Evolutionary conservation across 2,113 vertebrate genomes (phyloP).

Genomic region (Corythaixoides concolor): DNA sequence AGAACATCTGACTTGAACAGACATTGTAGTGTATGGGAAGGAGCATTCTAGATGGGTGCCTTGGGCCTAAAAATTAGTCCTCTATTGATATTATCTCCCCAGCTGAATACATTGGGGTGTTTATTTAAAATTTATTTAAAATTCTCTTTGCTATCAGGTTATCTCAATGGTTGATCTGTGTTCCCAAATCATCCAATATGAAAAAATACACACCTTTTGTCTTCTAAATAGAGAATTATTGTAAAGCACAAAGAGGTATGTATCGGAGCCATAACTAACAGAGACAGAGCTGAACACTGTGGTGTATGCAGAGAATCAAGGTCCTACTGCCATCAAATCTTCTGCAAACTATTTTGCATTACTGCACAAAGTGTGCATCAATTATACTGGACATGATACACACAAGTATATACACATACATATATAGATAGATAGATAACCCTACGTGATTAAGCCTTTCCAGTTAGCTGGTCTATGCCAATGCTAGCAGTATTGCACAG

Average conservation of each 20-base stretch:
- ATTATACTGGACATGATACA: neutral
- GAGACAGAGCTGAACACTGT: constrained; percentile 58
- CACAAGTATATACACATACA: constrained; percentile 57
- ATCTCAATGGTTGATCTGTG: constrained; percentile 14
- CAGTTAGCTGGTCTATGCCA: neutral
- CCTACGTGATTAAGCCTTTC: neutral
- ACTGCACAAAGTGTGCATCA: constrained; percentile 8
- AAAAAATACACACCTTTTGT: constrained; percentile 27
- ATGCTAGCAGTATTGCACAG: neutral
- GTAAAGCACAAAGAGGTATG: constrained; percentile 39
- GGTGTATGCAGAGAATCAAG: constrained; percentile 31
- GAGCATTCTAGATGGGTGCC: neutral
- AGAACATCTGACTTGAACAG: constrained; percentile 48
- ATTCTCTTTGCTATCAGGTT: constrained; percentile 35
- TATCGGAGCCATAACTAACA: constrained; percentile 32
- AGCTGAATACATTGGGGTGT: neutral
- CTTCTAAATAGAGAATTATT: constrained; percentile 21
- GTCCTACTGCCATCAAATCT: neutral
- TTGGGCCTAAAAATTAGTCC: neutral
- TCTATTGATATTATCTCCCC: neutral
- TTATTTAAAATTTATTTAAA: neutral
- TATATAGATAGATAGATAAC: neutral
- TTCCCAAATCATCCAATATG: neutral
- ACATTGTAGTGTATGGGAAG: neutral
- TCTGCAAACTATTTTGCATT: neutral